phyloP scores from a whole-genome alignment of 2,113 vertebrate species.

The Pyrgilauda ruficollis region DNA sequence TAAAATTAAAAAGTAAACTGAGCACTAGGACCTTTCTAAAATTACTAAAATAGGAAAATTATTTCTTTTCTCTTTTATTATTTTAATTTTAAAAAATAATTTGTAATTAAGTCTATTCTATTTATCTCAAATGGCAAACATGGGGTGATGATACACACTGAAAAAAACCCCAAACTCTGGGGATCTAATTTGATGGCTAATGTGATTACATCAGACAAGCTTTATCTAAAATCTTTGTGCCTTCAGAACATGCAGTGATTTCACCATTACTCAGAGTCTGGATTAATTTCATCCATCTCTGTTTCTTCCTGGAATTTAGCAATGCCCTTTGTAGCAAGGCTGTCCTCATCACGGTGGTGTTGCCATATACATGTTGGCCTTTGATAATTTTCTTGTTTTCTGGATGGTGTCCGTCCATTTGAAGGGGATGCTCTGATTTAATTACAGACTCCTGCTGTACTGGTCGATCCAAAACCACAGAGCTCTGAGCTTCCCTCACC shows the following conservation, averaged over 20 bases:
- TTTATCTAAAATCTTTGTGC: not conserved
- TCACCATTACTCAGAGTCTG: not conserved
- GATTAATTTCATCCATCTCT: constrained; percentile 1
- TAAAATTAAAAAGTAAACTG: not conserved
- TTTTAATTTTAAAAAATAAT: not conserved
- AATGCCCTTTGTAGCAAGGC: not conserved
- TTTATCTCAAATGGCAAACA: not conserved
- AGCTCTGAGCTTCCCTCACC: fast-evolving
- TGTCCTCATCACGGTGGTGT: not conserved
- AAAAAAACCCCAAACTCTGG: not conserved
- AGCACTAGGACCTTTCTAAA: not conserved
- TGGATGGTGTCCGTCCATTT: not conserved
- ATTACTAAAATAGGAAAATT: not conserved
- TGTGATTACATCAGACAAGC: not conserved
- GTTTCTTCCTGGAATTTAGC: not conserved
- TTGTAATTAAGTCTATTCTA: not conserved
- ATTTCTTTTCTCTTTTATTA: not conserved
- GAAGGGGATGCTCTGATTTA: not conserved
- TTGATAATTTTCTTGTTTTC: not conserved
- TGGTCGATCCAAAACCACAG: not conserved
- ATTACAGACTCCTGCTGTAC: not conserved
- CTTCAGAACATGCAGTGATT: not conserved
- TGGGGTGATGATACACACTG: not conserved
- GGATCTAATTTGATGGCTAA: not conserved
- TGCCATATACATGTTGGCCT: not conserved